Percentiles rank a stretch among this genome's conserved stretches.
Evolutionary conservation across 2,797 vertebrate species (phyloP).

Genomic region (Chaenodraco wilsoni): DNA sequence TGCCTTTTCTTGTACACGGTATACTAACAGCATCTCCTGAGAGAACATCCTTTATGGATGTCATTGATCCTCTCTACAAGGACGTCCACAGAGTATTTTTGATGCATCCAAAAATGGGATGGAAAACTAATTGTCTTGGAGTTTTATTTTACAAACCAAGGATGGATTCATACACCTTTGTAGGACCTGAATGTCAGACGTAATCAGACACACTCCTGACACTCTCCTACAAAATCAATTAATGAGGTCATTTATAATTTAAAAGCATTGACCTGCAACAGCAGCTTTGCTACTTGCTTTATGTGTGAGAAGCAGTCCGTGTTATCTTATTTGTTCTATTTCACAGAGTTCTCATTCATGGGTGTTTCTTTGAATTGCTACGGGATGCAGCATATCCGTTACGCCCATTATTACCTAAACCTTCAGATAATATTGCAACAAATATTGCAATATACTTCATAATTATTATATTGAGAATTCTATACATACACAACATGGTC

Average conservation of each 20-base stretch:
- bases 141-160: too few species aligned
- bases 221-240: constrained; percentile 72
- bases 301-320: not conserved
- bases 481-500: not conserved
- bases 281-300: constrained; percentile 52
- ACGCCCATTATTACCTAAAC: not conserved
- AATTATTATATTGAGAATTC: not conserved
- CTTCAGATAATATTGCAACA: not conserved
- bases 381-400: constrained; percentile 12
- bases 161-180: not conserved
- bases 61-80: too few species aligned
- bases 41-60: too few species aligned
- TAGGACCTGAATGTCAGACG: constrained; percentile 51
- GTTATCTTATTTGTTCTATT: constrained; percentile 1
- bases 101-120: too few species aligned
- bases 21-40: too few species aligned
- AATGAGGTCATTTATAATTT: constrained; percentile 80
- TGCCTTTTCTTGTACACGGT: too few species aligned
- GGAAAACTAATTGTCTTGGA: too few species aligned
- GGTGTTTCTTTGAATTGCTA: constrained; percentile 17
- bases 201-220: constrained; percentile 75
- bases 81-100: too few species aligned
- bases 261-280: constrained; percentile 65
- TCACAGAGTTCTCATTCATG: constrained; percentile 11
- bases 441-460: too few species aligned